Evolutionary conservation across 2,797 vertebrate genomes (phyloP).

Genomic region (Trachops cirrhosus): DNA sequence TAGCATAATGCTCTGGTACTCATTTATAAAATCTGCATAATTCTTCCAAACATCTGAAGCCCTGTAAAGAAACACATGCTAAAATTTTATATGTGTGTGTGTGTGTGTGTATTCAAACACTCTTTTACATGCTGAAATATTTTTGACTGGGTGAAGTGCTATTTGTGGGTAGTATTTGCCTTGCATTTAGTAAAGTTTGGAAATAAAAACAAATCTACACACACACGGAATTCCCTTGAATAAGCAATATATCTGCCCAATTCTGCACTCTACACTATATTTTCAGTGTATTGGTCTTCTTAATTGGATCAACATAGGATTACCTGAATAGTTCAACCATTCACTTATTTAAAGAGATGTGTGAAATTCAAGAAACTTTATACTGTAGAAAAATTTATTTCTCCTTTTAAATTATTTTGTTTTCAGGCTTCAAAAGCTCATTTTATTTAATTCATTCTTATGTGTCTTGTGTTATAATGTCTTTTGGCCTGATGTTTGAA

Average conservation of each 20-base stretch:
- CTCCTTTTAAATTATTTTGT: slow-evolving; percentile 17
- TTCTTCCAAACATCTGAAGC: slow-evolving; percentile 70
- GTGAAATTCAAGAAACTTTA: slow-evolving; percentile 45
- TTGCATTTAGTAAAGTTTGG: neutral
- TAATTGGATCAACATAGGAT: neutral
- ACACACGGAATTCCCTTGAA: slow-evolving; percentile 15
- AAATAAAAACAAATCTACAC: neutral
- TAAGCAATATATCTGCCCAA: neutral
- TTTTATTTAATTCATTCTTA: slow-evolving; percentile 67
- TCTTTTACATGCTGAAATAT: slow-evolving; percentile 47
- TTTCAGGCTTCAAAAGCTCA: slow-evolving; percentile 40
- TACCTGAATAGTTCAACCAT: neutral
- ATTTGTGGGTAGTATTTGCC: slow-evolving; percentile 31
- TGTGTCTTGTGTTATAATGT: slow-evolving; percentile 22
- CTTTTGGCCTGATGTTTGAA: slow-evolving; percentile 45
- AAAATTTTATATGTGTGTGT: slow-evolving; percentile 40
- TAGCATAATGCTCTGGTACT: slow-evolving; percentile 62
- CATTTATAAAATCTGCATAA: slow-evolving; percentile 70
- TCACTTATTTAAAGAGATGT: slow-evolving; percentile 35
- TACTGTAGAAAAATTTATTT: slow-evolving; percentile 26
- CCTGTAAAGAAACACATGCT: slow-evolving; percentile 58
- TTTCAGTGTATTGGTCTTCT: neutral
- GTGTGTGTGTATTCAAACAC: slow-evolving; percentile 32
- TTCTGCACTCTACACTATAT: neutral
- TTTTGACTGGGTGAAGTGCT: neutral